Percentiles rank a stretch among this genome's conserved stretches.
These are phyloP conservation scores for Drosophila formosana DNA, from an alignment of 2,888 invertebrate species.

Conservation along the genomic window DNA sequence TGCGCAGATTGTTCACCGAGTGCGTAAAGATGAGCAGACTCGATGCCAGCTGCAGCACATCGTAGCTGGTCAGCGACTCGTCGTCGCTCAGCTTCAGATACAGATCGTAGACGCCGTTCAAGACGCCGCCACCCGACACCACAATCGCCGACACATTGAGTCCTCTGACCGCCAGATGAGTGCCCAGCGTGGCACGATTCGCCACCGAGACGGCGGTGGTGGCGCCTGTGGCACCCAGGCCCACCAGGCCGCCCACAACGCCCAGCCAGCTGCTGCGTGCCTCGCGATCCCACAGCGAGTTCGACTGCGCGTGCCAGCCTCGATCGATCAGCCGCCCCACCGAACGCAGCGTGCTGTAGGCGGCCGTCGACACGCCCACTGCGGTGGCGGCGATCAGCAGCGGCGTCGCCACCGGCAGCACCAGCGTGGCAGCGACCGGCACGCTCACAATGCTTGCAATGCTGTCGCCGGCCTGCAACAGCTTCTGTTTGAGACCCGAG, in stretches of 20 bases:
- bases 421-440: slow-evolving; percentile 60
- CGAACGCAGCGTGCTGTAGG: slow-evolving; percentile 71
- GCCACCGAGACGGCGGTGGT: slow-evolving; percentile 52
- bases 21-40: slow-evolving; percentile 79
- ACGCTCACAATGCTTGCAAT: slow-evolving; percentile 68
- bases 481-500: slow-evolving; percentile 34
- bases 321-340: slow-evolving; percentile 63
- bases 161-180: slow-evolving; percentile 64
- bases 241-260: slow-evolving; percentile 70
- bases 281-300: slow-evolving; percentile 58
- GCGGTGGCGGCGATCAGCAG: slow-evolving; percentile 60
- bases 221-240: slow-evolving; percentile 70
- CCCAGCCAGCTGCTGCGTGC: slow-evolving; percentile 79
- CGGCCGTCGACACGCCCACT: slow-evolving; percentile 60
- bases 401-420: slow-evolving; percentile 62
- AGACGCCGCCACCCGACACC: slow-evolving; percentile 72
- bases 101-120: slow-evolving; percentile 71
- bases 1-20: slow-evolving; percentile 77
- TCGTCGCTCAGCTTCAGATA: slow-evolving; percentile 72
- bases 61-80: slow-evolving; percentile 58
- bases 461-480: slow-evolving; percentile 61
- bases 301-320: slow-evolving; percentile 71
- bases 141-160: slow-evolving; percentile 74
- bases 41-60: slow-evolving; percentile 74
- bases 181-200: slow-evolving; percentile 50